Percentiles rank a stretch among this genome's conserved stretches.
These are phyloP conservation scores for Lepus oiostolus DNA, from an alignment of 2,797 vertebrate genomes.

Conservation along the genomic window DNA sequence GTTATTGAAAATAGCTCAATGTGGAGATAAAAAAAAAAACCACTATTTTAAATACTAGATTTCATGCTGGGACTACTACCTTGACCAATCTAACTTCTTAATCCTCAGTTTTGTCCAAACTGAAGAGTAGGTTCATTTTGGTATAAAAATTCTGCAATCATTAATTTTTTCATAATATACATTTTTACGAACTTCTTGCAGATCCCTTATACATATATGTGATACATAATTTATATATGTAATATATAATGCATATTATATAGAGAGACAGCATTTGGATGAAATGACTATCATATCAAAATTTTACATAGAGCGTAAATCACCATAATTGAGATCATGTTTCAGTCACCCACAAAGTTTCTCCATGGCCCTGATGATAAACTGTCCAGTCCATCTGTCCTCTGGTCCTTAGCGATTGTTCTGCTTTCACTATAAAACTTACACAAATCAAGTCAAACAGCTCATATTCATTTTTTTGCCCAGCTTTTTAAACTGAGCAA, in stretches of 20 bases:
- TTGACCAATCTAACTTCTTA: not conserved
- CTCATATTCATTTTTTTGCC: not conserved
- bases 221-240: too few relatives aligned
- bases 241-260: not conserved
- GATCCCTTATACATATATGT: too few relatives aligned
- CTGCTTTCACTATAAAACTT: too few relatives aligned
- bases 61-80: not conserved
- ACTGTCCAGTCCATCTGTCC: too few relatives aligned
- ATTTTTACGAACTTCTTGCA: too few relatives aligned
- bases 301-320: not conserved
- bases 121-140: too few relatives aligned
- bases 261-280: not conserved
- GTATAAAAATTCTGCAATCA: too few relatives aligned
- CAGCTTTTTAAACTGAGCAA: not conserved
- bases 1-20: not conserved
- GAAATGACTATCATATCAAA: not conserved
- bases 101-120: not conserved
- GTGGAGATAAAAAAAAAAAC: not conserved
- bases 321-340: not conserved
- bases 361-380: not conserved
- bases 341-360: not conserved
- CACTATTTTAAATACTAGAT: not conserved
- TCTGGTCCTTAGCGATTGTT: too few relatives aligned
- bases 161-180: too few relatives aligned
- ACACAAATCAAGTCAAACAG: not conserved